Percentiles rank a stretch among this genome's conserved stretches.
phyloP scores from a whole-genome alignment of 35 echinoderm and acorn worm genomes.

The Anneissia japonica region DNA sequence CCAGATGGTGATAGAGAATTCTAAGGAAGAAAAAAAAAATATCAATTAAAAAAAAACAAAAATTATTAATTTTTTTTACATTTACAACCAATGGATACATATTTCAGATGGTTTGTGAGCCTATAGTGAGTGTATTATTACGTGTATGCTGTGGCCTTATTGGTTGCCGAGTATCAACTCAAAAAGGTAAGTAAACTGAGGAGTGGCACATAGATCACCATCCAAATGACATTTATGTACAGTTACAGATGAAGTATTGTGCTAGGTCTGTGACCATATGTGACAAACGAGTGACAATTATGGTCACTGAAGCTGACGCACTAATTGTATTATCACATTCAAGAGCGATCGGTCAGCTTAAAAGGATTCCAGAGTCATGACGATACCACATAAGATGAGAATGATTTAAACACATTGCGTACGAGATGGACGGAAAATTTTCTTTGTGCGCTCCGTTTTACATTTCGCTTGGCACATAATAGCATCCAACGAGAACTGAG shows the following conservation, averaged over 20 bases:
- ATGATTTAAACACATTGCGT: neutral
- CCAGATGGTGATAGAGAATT: conserved; percentile 83
- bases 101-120: too few species aligned
- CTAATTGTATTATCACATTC: neutral
- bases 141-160: neutral
- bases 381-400: neutral
- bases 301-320: neutral
- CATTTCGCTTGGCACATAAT: neutral
- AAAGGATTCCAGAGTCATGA: neutral
- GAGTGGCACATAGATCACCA: neutral
- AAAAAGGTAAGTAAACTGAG: neutral
- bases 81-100: too few species aligned
- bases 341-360: neutral
- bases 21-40: conserved; percentile 27
- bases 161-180: neutral
- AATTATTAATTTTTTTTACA: too few species aligned
- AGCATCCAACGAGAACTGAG: neutral
- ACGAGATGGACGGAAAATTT: neutral
- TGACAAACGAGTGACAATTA: neutral
- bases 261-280: neutral
- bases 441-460: neutral
- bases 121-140: neutral
- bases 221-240: neutral
- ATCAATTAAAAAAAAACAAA: too few species aligned
- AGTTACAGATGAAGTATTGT: neutral